Evolutionary conservation across 2,888 invertebrate species (phyloP), one percentile per base, ranked within the genome.

Genomic region (Cephonodes hylas): DNA sequence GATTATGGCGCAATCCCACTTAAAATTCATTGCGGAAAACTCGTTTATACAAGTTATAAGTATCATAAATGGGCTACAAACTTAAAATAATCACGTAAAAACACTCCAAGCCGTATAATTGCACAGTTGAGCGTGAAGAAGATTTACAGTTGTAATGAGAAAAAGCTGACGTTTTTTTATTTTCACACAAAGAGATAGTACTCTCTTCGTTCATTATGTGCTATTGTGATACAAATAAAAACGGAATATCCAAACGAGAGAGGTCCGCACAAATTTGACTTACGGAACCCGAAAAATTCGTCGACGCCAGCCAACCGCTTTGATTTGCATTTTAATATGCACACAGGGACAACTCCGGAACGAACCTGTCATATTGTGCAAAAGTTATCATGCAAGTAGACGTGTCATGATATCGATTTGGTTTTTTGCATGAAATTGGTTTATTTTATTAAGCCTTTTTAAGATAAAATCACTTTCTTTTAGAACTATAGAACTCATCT

Each of bases 291-390:
- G 31, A 67, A 71, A 71, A 68, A 63, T 64, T 62, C 67, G 70
- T 67, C 75, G 71, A 64, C 69, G 67, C 71, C 73, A 66, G 72
- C 72, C 66, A 76, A 69, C 71, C 77, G 75, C 70, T 81, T 84
- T 79, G 80, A 91, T 91, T 91, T 91, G 89, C 90, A 91, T 91
- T 89, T 92, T 91, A 91, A 92, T 90, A 89, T 86, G 86, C 85
- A 81, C 85, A 76, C 75, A 85, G 86, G 86, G 79, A 81, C 80
- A 78, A 75, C 73, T 68, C 70, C 38, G 73, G 76, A 80, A 80
- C 76, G 82, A 77, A 77, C 73, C 84, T 86, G 88, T 88, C 89
- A 88, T 85, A 84, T 83, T 85, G 83, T 84, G 75, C 42, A 18
- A 42, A 60, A 60, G 60, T 75, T 71, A 75, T 75, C 72, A 72